Base-by-base conservation (phyloP, 2,113 vertebrate species). In the Chaetodon trifascialis region DNA sequence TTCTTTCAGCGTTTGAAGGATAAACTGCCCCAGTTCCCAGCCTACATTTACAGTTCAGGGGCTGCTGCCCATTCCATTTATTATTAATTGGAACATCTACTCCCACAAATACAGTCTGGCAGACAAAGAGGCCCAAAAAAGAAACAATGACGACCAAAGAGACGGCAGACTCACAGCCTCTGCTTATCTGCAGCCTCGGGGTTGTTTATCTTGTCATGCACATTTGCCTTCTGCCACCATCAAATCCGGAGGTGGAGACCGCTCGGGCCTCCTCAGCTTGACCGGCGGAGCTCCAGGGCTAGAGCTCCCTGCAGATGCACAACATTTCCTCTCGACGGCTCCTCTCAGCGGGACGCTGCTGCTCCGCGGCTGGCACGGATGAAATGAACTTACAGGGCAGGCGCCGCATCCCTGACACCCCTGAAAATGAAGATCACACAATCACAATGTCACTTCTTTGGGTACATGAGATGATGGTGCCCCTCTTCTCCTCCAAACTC, bases 1-100 rank as follows among this genome's bases (percentile, higher is more conserved):
- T 56, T 46, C 51, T 70, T 75, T 23, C 58, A 16, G n/a, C 44
- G 3, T 73, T 25, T 64, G 63, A 74, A 72, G 62, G 80, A 56
- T 0, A 76, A 76, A 8, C 21, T 3, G 0, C 21, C 56, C 68
- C 52, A 34, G 74, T 56, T 80, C 69, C 60, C 58, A 76, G 51
- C 68, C 14, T 17, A 71, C 58, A 73, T 64, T 42, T 1, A 83
- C 49, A 83, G 72, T 84, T 89, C 86, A 92, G 79, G 52, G 65
- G 81, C 85, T 75, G 85, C 80, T 73, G 76, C 40, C 82, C 82
- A 40, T 60, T 21, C 44, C 64, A 80, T 88, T 5, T 47, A 88
- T 90, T 79, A 87, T 88, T 87, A 58, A 88, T 40, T 15, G 47
- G 60, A 15, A 15, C 86, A 89, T 88, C 47, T 76, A 84, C 46